These are phyloP conservation scores for Baryphthengus martii DNA, from an alignment of 2,113 vertebrate genomes.

Conservation along the genomic window DNA sequence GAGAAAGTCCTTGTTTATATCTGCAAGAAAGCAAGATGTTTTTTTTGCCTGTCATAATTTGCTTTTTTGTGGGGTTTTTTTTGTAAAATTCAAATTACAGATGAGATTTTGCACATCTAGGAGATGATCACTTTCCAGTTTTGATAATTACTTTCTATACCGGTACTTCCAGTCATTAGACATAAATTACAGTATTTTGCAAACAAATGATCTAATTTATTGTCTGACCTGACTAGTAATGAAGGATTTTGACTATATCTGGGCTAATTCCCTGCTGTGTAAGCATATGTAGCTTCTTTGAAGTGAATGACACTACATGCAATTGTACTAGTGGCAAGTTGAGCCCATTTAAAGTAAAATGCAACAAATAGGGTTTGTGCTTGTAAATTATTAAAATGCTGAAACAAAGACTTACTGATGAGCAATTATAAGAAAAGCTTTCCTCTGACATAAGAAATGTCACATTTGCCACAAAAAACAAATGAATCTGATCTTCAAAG, in stretches of 20 bases:
- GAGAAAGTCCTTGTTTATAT: not conserved
- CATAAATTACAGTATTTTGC: not conserved
- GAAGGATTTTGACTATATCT: constrained; percentile 6
- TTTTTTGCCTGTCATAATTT: not conserved
- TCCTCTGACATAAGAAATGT: not conserved
- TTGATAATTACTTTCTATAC: constrained; percentile 24
- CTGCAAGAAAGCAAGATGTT: not conserved
- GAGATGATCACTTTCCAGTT: constrained; percentile 4
- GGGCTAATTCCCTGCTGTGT: constrained; percentile 5
- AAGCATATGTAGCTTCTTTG: not conserved
- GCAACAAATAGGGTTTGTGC: not conserved
- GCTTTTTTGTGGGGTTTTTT: not conserved
- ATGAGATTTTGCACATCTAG: not conserved
- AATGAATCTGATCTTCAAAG: not conserved
- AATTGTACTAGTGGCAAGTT: not conserved
- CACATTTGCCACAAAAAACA: not conserved
- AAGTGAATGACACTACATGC: not conserved
- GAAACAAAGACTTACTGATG: not conserved
- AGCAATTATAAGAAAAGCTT: not conserved
- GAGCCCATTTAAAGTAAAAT: not conserved
- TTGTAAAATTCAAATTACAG: not conserved
- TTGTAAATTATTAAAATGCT: not conserved
- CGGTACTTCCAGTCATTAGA: constrained; percentile 18
- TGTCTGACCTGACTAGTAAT: constrained; percentile 36
- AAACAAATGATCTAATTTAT: constrained; percentile 12